Base-by-base conservation (phyloP, 2,888 invertebrate genomes). In the Molorchus minor region DNA sequence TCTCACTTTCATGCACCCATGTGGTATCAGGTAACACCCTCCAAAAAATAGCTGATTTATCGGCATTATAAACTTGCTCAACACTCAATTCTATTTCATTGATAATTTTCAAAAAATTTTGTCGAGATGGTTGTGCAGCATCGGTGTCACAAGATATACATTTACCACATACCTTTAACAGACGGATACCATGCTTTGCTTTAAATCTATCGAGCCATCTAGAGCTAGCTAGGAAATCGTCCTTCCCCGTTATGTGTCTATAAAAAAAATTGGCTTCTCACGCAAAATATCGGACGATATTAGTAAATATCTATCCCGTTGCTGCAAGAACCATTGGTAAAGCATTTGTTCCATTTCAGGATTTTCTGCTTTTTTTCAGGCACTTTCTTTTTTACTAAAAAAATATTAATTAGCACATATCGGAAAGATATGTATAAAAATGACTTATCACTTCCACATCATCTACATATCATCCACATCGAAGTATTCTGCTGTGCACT, bases 181-280 rank as follows among this genome's bases (percentile, higher is more conserved):
- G 53, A 20, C 67, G 59, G 20, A 69, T 69, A 20, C 65, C 61
- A 40, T 64, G 47, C 29, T 67, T 47, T 29, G n/a, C 7, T 38
- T 68, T 67, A 40, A 70, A 68, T 64, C 64, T 70, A 49, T 64
- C 56, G 8, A 70, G 43, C 68, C 70, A 70, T 30, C 67, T 67
- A 19, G 44, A 47, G 41, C 68, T 68, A 19, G 66, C 67, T 30
- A 46, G 30, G 49, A 66, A 67, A 56, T 62, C 58, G n/a, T 43
- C 47, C 57, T 66, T 49, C 19, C 46, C 53, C 8, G 52, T 54
- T 29, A 64, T 58, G 60, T 60, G 40, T 58, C 61, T 40, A 64
- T 68, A 60, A 58, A 68, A 68, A 8, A 49, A 33, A 57, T 45
- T 62, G 13, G 64, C 64, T 66, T 67, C 41, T 41, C 41, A 38